A percentile compares a stretch with the other conserved stretches of the same genome.
Conservation (phyloP, 2,113 vertebrate species). For the Vulpes lagopus region DNA sequence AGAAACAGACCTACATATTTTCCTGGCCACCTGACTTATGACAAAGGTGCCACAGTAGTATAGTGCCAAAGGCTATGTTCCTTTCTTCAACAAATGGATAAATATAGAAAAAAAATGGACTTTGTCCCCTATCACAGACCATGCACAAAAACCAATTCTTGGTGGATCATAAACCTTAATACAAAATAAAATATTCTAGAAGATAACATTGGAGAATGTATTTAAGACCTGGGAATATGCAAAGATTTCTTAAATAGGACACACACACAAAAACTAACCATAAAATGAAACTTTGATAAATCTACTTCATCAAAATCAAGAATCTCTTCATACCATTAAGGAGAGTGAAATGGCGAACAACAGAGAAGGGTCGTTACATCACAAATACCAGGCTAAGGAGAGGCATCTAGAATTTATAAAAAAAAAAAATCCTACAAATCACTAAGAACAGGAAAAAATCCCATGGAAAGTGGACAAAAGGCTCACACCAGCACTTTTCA, state of each 20-base stretch:
- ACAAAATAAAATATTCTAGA: conserved; percentile 33
- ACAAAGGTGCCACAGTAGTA: neutral
- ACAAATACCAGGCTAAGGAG: neutral
- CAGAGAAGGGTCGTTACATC: neutral
- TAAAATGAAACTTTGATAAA: neutral
- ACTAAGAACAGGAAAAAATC: neutral
- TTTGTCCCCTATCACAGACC: neutral
- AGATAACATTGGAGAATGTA: neutral
- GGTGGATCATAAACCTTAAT: neutral
- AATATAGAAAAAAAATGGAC: neutral
- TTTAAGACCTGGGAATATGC: conserved; percentile 17
- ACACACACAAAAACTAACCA: neutral
- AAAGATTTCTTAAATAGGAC: neutral
- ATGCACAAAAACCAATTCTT: neutral
- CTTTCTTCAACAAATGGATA: neutral
- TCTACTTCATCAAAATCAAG: conserved; percentile 25
- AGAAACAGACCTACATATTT: neutral
- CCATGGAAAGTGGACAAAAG: neutral
- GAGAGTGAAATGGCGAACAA: conserved; percentile 29
- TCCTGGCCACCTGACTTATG: neutral
- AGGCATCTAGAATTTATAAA: neutral
- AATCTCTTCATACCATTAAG: conserved; percentile 37
- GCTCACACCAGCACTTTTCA: neutral
- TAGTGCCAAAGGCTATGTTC: neutral
- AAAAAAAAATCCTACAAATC: neutral